phyloP scores from a whole-genome alignment of 1,140 invertebrate genomes.

The Papilio helenus region DNA sequence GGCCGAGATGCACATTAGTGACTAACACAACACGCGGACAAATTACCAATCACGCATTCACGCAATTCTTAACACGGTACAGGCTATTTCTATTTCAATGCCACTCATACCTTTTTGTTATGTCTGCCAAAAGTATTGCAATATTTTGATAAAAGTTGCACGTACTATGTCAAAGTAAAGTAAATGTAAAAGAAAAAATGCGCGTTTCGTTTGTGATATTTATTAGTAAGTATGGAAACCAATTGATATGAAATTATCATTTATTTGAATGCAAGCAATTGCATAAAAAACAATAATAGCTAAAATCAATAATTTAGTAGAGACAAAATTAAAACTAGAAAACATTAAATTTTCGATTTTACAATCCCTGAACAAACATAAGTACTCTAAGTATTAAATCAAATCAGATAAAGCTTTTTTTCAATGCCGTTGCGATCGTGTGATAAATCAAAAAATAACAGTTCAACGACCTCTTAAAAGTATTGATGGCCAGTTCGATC shows the following conservation, averaged over 20 bases:
- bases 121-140: neutral
- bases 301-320: neutral
- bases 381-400: neutral
- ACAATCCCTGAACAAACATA: neutral
- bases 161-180: too few species aligned
- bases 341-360: too few species aligned
- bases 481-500: conserved; percentile 14
- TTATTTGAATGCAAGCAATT: too few species aligned
- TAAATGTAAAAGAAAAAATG: too few species aligned
- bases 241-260: neutral
- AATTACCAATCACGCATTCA: conserved; percentile 34
- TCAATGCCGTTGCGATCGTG: conserved; percentile 7
- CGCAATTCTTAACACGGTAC: neutral
- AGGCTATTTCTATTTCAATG: neutral
- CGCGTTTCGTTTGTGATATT: neutral
- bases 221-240: neutral
- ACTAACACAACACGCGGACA: conserved; percentile 26
- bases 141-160: neutral
- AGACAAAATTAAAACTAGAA: neutral
- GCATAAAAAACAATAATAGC: neutral
- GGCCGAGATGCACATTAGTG: conserved; percentile 23
- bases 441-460: conserved; percentile 20
- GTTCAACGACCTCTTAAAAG: conserved; percentile 16
- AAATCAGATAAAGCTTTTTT: conserved; percentile 12
- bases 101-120: conserved; percentile 2